A percentile compares a stretch with the other conserved stretches of the same genome.
Conservation (phyloP, 2,113 vertebrate genomes). For the Neotragus moschatus region DNA sequence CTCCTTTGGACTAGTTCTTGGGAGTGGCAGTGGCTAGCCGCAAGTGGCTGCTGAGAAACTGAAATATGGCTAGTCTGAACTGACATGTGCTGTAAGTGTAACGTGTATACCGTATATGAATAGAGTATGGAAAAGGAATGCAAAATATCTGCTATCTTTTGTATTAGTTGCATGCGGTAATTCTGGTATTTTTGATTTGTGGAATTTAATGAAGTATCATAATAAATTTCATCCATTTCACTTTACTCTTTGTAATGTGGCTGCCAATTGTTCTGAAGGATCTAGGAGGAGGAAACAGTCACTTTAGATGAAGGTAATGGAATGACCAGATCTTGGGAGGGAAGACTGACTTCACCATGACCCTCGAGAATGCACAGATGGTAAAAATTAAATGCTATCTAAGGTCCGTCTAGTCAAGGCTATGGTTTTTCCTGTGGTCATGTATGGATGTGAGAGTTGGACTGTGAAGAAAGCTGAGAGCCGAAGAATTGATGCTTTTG, state of each 20-base stretch:
- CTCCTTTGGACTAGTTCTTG: neutral
- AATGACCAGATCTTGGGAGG: neutral
- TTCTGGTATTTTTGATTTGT: neutral
- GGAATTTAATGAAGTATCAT: neutral
- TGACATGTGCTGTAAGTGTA: neutral
- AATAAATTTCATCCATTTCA: neutral
- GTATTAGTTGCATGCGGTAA: neutral
- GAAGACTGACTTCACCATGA: neutral
- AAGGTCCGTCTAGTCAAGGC: too few species aligned
- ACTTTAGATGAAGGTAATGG: neutral
- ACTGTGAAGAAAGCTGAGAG: too few species aligned
- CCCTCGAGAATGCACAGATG: neutral
- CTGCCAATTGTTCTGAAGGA: neutral
- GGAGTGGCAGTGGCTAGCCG: neutral
- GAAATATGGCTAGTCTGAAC: neutral
- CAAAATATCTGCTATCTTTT: neutral
- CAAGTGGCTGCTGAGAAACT: neutral
- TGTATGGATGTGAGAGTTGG: too few species aligned
- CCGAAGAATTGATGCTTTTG: too few species aligned
- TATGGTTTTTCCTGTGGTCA: too few species aligned
- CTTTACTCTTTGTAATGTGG: neutral
- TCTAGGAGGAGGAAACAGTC: neutral
- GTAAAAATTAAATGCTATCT: neutral
- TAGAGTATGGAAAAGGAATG: neutral
- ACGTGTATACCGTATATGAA: neutral